A percentile compares a stretch with the other conserved stretches of the same genome.
Conservation (phyloP, 2,888 invertebrate species). For the Pollenia angustigena region DNA sequence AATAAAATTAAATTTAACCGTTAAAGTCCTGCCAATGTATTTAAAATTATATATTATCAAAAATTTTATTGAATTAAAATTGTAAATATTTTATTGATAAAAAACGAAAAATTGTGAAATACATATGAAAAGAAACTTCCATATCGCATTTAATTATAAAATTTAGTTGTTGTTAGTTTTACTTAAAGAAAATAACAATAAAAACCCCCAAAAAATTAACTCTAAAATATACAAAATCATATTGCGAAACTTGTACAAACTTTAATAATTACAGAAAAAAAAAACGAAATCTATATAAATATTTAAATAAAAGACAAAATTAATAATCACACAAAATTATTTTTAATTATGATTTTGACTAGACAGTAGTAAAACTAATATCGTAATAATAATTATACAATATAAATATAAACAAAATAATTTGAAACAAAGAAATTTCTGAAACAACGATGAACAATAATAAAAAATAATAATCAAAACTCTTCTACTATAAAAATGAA, state of each 20-base stretch:
- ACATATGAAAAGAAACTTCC: conserved; percentile 74
- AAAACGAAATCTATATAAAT: conserved; percentile 23
- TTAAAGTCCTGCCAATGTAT: conserved; percentile 57
- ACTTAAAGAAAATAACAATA: conserved; percentile 75
- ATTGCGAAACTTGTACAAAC: conserved; percentile 66
- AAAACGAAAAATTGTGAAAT: conserved; percentile 31
- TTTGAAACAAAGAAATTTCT: conserved; percentile 41
- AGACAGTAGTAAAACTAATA: conserved; percentile 24
- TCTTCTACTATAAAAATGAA: conserved; percentile 38
- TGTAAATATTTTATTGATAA: conserved; percentile 60
- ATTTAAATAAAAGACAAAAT: conserved; percentile 31
- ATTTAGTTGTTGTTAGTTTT: conserved; percentile 73
- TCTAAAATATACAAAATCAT: conserved; percentile 61
- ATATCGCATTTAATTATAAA: conserved; percentile 74
- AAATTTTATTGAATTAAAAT: conserved; percentile 5
- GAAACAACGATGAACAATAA: conserved; percentile 68
- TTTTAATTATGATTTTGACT: conserved; percentile 39
- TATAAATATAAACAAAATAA: conserved; percentile 8
- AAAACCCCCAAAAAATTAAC: conserved; percentile 75
- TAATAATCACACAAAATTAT: conserved; percentile 39
- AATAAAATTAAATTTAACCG: background rate
- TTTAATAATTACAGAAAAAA: conserved; percentile 39
- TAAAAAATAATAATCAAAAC: conserved; percentile 53
- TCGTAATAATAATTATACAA: conserved; percentile 23
- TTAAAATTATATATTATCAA: conserved; percentile 37